Evolutionary conservation across 2,113 vertebrate species (phyloP).

Genomic region (cattle (Bos taurus)): ARS-UCD2.0 NC_037348.1:7097501-7098000

Average conservation of each 20-base stretch:
- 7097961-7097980: not conserved
- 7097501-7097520: not conserved
- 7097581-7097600: not conserved
- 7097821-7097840: not conserved
- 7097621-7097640: not conserved
- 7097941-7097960: not conserved
- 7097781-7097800: not conserved
- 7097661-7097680: not conserved
- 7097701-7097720: not conserved
- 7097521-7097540: not conserved
- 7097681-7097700: not conserved
- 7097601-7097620: not conserved
- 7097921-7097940: not conserved
- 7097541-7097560: not conserved
- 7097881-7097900: not conserved
- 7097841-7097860: not conserved
- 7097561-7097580: not conserved
- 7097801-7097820: fast-evolving
- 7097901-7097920: not conserved
- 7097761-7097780: not conserved
- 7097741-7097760: not conserved
- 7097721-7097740: not conserved
- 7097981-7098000: not conserved
- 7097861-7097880: not conserved
- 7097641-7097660: too few relatives aligned